Evolutionary conservation across 2,888 invertebrate species (phyloP), one percentile per base, ranked within the genome.

Genomic region (Scaptomyza parva): DNA sequence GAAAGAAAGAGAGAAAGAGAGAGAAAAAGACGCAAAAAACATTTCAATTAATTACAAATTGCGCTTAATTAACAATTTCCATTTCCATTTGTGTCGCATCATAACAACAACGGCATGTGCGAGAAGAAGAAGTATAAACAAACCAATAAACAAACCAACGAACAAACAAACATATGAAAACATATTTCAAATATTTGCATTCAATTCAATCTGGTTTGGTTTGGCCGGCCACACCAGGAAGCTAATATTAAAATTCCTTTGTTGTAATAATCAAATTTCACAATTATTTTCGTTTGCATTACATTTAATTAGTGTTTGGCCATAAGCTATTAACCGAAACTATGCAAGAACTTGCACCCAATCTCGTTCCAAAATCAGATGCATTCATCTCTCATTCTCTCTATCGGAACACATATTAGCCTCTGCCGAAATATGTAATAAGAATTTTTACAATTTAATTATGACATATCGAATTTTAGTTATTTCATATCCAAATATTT

Each of bases 31-130:
- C 7, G 14, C 11, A 41, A 37, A 39, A 55, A 57, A 57, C 65
- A 50, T 55, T 59, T 72, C 40, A 72, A 72, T 75, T 52, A 64
- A 76, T 59, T 52, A 43, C 52, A 57, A 70, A 53, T 63, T 69
- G 53, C 41, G 73, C 28, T 61, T 55, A 30, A 51, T 73, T 55
- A 44, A 50, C 41, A 54, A 70, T 55, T 55, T 54, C 43, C 55
- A 70, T 55, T 55, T 54, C 43, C 55, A 57, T 45, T 37, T 11
- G 17, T 58, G n/a, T n/a, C n/a, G 22, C n/a, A 48, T 20, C 14
- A 35, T 35, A 17, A 17, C 17, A 35, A 6, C 17, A 35, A 6
- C 17, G 35, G 14, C 7, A 35, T 14, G 24, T 2, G n/a, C 35
- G 35, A 14, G 35, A 7, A n/a, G n/a, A 6, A 33, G 12, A 11